Evolutionary conservation across 2,888 invertebrate genomes (phyloP), one percentile per base, ranked within the genome.

Genomic region (Thecophora atra): DNA sequence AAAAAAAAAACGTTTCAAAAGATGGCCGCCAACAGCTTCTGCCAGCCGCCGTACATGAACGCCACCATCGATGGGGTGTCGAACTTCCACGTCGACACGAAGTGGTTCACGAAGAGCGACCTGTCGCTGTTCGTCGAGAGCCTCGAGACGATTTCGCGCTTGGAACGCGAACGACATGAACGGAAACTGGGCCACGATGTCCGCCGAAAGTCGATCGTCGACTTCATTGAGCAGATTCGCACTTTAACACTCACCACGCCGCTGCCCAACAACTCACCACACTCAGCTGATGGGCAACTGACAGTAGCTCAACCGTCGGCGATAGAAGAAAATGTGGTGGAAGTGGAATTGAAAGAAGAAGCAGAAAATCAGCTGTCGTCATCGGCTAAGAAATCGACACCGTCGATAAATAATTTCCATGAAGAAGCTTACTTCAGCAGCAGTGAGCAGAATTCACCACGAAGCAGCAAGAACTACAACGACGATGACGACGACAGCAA

Each of bases 61-160:
- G 5, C 70, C 7, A 69, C 71, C 19, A n/a, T 70, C 0, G 37
- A 54, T 7, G 74, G 73, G 19, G 15, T 71, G 0, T 71, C 75
- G 1, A 74, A 62, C 30, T 76, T 77, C 30, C 72, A 54, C 63
- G 63, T 77, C 8, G 72, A 77, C 28, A 75, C 77, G 0, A 44
- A 74, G 37, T 54, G 69, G 44, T 77, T 78, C 19, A 70, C 73
- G 0, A 72, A 78, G 26, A 64, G 71, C 0, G 83, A 83, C 63
- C 73, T 83, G 26, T 13, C 58, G 0, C 70, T 83, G 0, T 83
- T 83, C 60, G 74, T 83, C 0, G 81, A 83, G 42, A 81, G 80
- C 26, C 63, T 83, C 24, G 83, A 83, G 70, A 83, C 78, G 1
- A 79, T 83, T 28, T 70, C 78, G 2, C 80, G 81, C 24, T 70